Evolutionary conservation across 2,797 vertebrate species (phyloP), one percentile per base, ranked within the genome.

Genomic region (Malacoctenus gilli): DNA sequence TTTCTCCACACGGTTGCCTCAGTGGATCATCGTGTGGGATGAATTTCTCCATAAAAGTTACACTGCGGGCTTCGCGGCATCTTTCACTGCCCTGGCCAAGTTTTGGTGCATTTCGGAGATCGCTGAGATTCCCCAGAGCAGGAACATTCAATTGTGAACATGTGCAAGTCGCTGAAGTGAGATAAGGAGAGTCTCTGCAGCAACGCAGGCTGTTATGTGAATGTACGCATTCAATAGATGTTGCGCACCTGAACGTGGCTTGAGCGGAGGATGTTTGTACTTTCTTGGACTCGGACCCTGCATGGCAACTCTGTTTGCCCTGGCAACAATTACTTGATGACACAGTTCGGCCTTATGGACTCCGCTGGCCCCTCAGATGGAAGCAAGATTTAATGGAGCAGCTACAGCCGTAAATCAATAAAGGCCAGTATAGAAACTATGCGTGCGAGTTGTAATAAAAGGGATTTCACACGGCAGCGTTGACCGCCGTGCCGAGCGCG

Each of bases 291-390:
- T 71, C 64, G 16, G 69, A 51, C 31, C 38, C 46, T 59, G 37
- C 58, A 0, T 75, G 77, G 79, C 79, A 85, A 72, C 73, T 11
- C 25, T 58, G 25, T 80, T 76, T 82, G 53, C 53, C 64, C 38
- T 72, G 59, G 58, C 65, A 83, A 78, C 73, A 59, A 55, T 38
- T 38, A 54, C 35, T 22, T 34, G 43, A 53, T 61, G 36, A 61
- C 43, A 38, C 36, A 42, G 43, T 41, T 52, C 32, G 66, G 34
- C 28, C 49, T 48, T 38, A 0, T 28, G 25, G 25, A 28, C 9
- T 5, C 25, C 25, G 55, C n/a, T 31, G 30, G n/a, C 44, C 69
- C 54, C 48, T 58, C 18, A 61, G 8, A 40, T 46, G 32, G 35
- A 72, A 51, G n/a, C 63, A 10, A 20, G 15, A 49, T 81, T 60